Conservation (phyloP, 2,888 invertebrate species). For the Pristionchus entomophagus region DNA sequence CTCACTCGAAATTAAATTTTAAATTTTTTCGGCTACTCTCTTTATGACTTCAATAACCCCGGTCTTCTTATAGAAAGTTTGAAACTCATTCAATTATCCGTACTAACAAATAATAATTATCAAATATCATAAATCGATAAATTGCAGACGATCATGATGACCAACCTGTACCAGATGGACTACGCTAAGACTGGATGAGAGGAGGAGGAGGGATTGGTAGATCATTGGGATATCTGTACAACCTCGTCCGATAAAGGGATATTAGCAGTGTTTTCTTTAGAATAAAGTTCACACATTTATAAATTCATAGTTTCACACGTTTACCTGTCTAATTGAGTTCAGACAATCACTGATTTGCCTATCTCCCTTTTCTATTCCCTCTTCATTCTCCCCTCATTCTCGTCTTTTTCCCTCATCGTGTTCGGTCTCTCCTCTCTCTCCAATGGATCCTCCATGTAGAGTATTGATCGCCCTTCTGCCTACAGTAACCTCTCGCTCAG, state of each 20-base stretch:
- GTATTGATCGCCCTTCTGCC: too few relatives aligned
- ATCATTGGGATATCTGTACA: constrained; percentile 3
- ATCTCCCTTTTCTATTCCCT: background rate
- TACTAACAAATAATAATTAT: background rate
- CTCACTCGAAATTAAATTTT: too few relatives aligned
- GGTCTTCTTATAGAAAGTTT: too few relatives aligned
- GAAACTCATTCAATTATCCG: too few relatives aligned
- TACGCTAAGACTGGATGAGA: background rate
- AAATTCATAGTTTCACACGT: background rate
- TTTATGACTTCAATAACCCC: too few relatives aligned
- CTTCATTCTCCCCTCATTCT: background rate
- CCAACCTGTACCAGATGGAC: constrained; percentile 4
- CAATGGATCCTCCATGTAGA: too few relatives aligned
- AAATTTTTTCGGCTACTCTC: too few relatives aligned
- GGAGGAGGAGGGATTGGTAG: background rate
- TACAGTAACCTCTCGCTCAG: too few relatives aligned
- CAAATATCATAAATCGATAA: background rate
- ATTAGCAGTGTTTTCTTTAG: too few relatives aligned
- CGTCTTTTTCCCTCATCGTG: background rate
- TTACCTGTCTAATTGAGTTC: background rate
- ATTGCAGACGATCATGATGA: constrained; percentile 13
- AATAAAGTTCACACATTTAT: too few relatives aligned
- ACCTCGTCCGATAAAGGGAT: constrained; percentile 8
- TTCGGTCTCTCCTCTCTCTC: background rate
- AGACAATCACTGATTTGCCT: background rate